Evolutionary conservation across 2,888 invertebrate genomes (phyloP), one percentile per base, ranked within the genome.

Genomic region (Drosophila demipolita): DNA sequence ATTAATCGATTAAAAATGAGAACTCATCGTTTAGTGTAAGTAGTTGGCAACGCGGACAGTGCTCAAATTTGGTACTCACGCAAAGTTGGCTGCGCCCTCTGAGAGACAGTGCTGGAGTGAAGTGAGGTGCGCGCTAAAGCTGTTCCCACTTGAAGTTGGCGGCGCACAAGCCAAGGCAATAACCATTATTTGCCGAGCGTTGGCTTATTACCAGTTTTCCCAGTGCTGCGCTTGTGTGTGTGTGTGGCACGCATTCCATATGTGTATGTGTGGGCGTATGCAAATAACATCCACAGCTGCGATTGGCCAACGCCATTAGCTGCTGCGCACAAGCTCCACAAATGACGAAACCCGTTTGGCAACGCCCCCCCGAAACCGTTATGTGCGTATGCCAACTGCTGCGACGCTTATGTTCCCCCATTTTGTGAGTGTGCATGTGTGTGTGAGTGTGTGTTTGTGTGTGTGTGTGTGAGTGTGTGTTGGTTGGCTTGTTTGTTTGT

Each of bases 71-170:
- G 9, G 36, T 11, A 49, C 26, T n/a, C 33, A 49, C 57, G 38
- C n/a, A 20, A 68, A 52, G 71, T 55, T 70, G 62, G 69, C 29
- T 35, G 50, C 68, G n/a, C 4, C n/a, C 1, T 11, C 20, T 11
- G 3, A 29, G 17, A 29, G 3, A 2, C 0, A 12, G 32, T 23
- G 45, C 38, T 33, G 12, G 36, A 54, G 17, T 57, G 61, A 76
- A 65, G 75, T 59, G 55, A 49, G 75, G 59, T 45, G 61, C 58
- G 15, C 17, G 3, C 1, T 3, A 29, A 2, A 2, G 0, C 12
- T 65, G 79, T 69, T 65, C 69, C 17, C 74, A 74, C 79, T 36
- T 65, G 49, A 76, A 74, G 75, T 62, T 69, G 74, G 69, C 48
- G 53, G 66, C 60, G 23, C 9, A 29, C 2, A n/a, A 8, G 32